phyloP scores from a whole-genome alignment of 1,140 invertebrate species.

The Leguminivora glycinivorella region DNA sequence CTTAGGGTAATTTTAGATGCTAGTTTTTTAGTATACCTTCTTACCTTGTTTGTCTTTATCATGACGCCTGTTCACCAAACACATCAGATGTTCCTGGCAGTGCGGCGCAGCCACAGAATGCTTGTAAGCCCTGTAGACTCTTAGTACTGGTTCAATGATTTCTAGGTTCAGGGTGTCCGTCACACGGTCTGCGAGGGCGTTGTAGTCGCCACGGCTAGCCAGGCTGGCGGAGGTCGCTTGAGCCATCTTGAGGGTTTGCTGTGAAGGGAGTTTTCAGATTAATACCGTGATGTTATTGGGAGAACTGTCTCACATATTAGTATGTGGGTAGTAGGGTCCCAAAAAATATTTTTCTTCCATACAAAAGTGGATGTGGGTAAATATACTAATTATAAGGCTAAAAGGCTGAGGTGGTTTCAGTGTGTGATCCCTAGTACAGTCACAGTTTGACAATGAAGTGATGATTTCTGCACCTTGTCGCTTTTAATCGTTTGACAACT shows the following conservation, averaged over 20 bases:
- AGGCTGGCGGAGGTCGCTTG: conserved; percentile 83
- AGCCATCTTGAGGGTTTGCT: conserved; percentile 84
- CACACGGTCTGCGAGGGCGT: conserved; percentile 86
- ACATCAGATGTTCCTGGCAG: conserved; percentile 88
- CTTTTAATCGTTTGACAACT: too few species aligned
- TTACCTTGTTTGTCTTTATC: conserved; percentile 73
- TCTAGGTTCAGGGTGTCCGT: conserved; percentile 89
- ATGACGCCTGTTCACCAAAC: conserved; percentile 84
- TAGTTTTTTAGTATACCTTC: too few species aligned
- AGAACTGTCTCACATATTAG: too few species aligned
- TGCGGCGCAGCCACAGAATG: conserved; percentile 84
- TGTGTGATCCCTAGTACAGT: too few species aligned
- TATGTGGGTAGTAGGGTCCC: too few species aligned
- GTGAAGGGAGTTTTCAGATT: conserved; percentile 34
- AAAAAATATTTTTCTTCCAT: too few species aligned
- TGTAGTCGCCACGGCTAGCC: conserved; percentile 73
- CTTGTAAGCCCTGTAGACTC: conserved; percentile 87
- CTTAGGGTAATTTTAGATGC: too few species aligned
- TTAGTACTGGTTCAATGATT: conserved; percentile 87
- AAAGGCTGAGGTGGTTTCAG: too few species aligned
- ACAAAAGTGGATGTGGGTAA: too few species aligned
- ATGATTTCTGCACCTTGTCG: too few species aligned
- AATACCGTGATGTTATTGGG: not conserved
- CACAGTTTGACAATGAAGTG: too few species aligned
- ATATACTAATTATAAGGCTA: too few species aligned